A percentile compares a stretch with the other conserved stretches of the same genome.
Evolutionary conservation across 2,113 vertebrate genomes (phyloP).

Genomic region (Capreolus pygargus): DNA sequence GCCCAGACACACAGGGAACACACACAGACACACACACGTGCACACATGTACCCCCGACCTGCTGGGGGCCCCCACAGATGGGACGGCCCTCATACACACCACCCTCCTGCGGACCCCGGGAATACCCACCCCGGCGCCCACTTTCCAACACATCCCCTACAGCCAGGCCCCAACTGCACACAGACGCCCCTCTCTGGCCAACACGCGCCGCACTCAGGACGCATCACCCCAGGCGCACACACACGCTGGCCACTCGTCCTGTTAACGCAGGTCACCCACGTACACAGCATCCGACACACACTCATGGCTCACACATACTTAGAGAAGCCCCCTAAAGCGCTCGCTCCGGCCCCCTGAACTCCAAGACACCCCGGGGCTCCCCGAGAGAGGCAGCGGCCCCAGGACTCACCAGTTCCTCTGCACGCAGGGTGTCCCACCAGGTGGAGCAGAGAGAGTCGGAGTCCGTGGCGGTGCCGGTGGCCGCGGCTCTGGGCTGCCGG

Average conservation of each 20-base stretch:
- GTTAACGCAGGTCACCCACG: not conserved
- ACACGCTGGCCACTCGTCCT: not conserved
- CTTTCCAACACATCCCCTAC: not conserved
- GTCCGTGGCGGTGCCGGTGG: not conserved
- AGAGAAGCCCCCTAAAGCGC: not conserved
- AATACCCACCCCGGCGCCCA: fast-evolving
- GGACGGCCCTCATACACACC: fast-evolving
- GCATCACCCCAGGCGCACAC: fast-evolving
- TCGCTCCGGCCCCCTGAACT: fast-evolving
- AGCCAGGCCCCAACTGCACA: not conserved
- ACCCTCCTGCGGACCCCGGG: not conserved
- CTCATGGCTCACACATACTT: not conserved
- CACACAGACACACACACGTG: fast-evolving
- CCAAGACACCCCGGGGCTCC: no score
- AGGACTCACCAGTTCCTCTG: conserved; percentile 50
- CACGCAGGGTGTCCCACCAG: not conserved
- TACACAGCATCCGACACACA: not conserved
- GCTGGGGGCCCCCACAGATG: fast-evolving
- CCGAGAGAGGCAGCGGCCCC: not conserved
- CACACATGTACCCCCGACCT: not conserved
- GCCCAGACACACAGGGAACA: not conserved
- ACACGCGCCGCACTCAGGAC: fast-evolving
- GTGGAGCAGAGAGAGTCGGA: conserved; percentile 14
- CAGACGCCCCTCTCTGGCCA: fast-evolving
- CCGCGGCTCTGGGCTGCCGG: not conserved